Evolutionary conservation across 1,140 invertebrate species (phyloP).

Genomic region (Sweltsa coloradensis): DNA sequence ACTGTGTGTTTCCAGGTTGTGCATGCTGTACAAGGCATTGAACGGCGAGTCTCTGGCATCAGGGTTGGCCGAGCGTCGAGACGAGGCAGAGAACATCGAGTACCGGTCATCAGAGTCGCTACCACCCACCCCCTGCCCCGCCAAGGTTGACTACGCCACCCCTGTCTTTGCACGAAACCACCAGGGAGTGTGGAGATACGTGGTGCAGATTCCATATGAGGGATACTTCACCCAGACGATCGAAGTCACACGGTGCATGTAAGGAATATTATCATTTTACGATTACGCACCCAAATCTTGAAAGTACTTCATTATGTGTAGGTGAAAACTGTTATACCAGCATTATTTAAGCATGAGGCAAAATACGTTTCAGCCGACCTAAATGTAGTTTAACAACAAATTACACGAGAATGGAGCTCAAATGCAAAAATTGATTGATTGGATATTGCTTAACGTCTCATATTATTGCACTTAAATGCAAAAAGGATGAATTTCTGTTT

Average conservation of each 20-base stretch:
- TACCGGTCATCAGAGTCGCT: slow-evolving; percentile 29
- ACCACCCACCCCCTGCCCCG: slow-evolving; percentile 79
- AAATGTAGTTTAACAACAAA: too few relatives aligned
- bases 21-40: slow-evolving; percentile 73
- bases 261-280: too few relatives aligned
- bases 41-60: slow-evolving; percentile 48
- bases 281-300: too few relatives aligned
- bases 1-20: slow-evolving; percentile 40
- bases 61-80: slow-evolving; percentile 44
- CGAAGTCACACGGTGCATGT: slow-evolving; percentile 74
- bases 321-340: too few relatives aligned
- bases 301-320: too few relatives aligned
- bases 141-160: slow-evolving; percentile 84
- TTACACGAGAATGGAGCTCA: too few relatives aligned
- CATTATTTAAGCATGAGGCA: too few relatives aligned
- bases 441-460: too few relatives aligned
- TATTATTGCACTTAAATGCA: too few relatives aligned
- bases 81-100: slow-evolving; percentile 40
- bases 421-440: too few relatives aligned
- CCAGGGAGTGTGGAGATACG: slow-evolving; percentile 84
- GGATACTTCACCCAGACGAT: slow-evolving; percentile 91
- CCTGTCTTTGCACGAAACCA: slow-evolving; percentile 90
- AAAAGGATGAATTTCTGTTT: too few relatives aligned
- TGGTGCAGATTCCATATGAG: slow-evolving; percentile 88
- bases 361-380: too few relatives aligned